Base-by-base conservation (phyloP, 2,797 vertebrate genomes). In the Pipistrellus pygmaeus region DNA sequence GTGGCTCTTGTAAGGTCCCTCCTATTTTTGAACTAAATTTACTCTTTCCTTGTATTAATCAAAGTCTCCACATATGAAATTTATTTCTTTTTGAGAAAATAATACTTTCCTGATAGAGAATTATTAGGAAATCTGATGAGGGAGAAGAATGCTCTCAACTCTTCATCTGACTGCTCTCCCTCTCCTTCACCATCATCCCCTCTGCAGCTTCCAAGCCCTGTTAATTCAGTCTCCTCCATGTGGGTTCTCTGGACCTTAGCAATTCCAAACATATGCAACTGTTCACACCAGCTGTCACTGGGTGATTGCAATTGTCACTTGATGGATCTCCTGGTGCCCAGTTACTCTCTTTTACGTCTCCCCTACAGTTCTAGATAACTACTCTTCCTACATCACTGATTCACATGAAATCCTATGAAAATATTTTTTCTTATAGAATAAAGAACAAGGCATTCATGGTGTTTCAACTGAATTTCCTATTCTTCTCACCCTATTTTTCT, bases 61-160 rank as follows among this genome's bases (percentile, higher is more conserved):
- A 91, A 88, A 91, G 41, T n/a, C 38, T 84, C 64, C 46, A 64
- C 64, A 35, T 48, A 41, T 4, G 66, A 72, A 66, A 78, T 60
- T 88, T 72, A 91, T 84, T 73, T 57, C 38, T 32, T 55, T 88
- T 88, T 35, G 53, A 60, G 88, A 87, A 87, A 62, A 83, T 60
- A 27, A 75, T 88, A 30, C 64, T 78, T 78, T 87, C 71, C 72
- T 78, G 77, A 64, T 66, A 30, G 71, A 35, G 88, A 87, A 64
- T 72, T 66, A 60, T 64, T 35, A 88, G 53, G 25, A 44, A 51
- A 27, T 78, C 94, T 30, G 77, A 88, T 25, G 62, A 83, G 27
- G 27, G 9, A 72, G n/a, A 78, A 90, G 53, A 66, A 71, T 27
- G 55, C 18, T 11, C 48, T 68, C 68, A 25, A 27, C 60, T 75